Conservation (phyloP, 2,113 vertebrate genomes). For the Lonchura striata region DNA sequence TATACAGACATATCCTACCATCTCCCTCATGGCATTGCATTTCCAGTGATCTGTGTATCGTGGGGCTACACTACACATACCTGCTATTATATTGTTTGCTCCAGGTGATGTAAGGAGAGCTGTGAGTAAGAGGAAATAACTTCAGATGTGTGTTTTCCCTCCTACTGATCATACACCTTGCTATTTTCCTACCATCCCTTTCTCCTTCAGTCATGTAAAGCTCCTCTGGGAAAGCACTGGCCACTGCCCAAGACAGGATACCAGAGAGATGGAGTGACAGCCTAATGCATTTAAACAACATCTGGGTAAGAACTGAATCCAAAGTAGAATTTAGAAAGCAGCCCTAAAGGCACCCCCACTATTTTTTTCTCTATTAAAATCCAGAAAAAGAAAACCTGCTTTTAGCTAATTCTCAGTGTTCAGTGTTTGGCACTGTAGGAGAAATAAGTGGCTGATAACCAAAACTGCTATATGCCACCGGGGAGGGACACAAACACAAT, state of each 20-base stretch:
- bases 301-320: not conserved
- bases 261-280: not conserved
- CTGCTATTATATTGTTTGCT: not conserved
- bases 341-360: not conserved
- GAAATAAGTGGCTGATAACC: not conserved
- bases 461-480: accelerated
- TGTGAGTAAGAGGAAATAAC: not conserved
- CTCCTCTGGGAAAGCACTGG: not conserved
- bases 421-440: not conserved
- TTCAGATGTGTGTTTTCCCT: not conserved
- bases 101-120: not conserved
- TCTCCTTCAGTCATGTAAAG: not conserved
- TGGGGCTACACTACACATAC: not conserved
- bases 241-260: not conserved
- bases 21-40: not conserved
- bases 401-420: not conserved
- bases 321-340: not conserved
- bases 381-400: not conserved
- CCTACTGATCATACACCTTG: not conserved
- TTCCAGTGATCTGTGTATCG: not conserved
- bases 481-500: not conserved
- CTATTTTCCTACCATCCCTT: not conserved
- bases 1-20: not conserved
- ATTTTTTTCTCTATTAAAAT: not conserved
- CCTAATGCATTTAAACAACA: not conserved